phyloP scores from a whole-genome alignment of 1,140 invertebrate species.

The Diachasmimorpha longicaudata region DNA sequence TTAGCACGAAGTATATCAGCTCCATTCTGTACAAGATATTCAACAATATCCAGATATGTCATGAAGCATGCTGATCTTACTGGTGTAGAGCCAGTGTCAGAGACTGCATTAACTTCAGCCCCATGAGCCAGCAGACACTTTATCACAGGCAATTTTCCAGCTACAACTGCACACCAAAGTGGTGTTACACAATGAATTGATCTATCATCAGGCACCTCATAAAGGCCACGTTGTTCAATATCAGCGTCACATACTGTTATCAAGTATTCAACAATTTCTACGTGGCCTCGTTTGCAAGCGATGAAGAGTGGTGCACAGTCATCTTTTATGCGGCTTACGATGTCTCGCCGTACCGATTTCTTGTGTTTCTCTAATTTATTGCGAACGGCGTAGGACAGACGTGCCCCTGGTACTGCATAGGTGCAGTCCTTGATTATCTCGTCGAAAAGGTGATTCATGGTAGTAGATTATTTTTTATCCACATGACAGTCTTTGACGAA shows the following conservation, averaged over 20 bases:
- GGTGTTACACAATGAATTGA: conserved; percentile 85
- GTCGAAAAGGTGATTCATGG: conserved; percentile 69
- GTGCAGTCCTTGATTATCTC: conserved; percentile 75
- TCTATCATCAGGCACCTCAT: conserved; percentile 74
- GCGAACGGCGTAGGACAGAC: conserved; percentile 70
- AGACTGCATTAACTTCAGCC: conserved; percentile 83
- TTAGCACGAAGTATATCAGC: conserved; percentile 88
- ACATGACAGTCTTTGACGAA: conserved; percentile 14
- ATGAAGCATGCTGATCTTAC: conserved; percentile 92
- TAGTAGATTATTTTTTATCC: conserved; percentile 48
- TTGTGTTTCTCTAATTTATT: conserved; percentile 70
- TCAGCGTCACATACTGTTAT: conserved; percentile 81
- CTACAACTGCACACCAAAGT: conserved; percentile 91
- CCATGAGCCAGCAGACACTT: conserved; percentile 79
- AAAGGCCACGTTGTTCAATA: conserved; percentile 83
- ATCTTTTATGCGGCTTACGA: conserved; percentile 71
- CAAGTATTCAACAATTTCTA: conserved; percentile 88
- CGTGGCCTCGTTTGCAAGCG: conserved; percentile 82
- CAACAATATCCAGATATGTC: conserved; percentile 79
- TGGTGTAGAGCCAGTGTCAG: conserved; percentile 87
- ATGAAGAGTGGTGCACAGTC: conserved; percentile 88
- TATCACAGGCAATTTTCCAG: conserved; percentile 81
- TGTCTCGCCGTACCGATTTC: conserved; percentile 65
- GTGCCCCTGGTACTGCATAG: conserved; percentile 71
- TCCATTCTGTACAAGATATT: conserved; percentile 80